Base-by-base conservation (phyloP, 1,140 invertebrate species). In the Brachionus paranguensis region DNA sequence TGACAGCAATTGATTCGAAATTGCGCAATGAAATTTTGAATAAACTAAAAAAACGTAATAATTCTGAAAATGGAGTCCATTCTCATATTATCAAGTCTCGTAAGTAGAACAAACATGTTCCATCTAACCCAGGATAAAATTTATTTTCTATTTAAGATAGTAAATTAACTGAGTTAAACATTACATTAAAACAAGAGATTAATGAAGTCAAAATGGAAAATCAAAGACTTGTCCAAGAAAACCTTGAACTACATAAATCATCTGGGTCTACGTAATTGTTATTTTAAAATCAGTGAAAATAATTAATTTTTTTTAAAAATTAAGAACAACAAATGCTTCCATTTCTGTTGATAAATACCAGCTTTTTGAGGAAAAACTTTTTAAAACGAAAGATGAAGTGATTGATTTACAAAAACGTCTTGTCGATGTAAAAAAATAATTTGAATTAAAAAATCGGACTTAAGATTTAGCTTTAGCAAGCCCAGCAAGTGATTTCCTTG, bases 401-500 rank as follows among this genome's bases (percentile, higher is more conserved):
- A 81, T 81, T 37, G 78, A 81, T 60, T 45, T 81, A 12, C 78
- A 81, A 27, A 81, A 81, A 33, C 27, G 33, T 43, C 20, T 81
- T 2, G 50, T 81, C 41, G 78, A 81, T 43, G 78, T 81, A 81
- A 81, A 47, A 37, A 6, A 37, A 37, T 37, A 37, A 37, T 37
- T 37, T 37, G 33, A 37, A 47, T 47, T 11, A 47, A 11, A 11
- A 47, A 47, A 47, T 47, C 14, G 12, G 45, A 47, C 20, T 53
- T 29, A n/a, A 14, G 17, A 24, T 29, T 53, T 24, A 20, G 14
- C 41, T 29, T 14, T 37, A 90, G 90, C 95, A 96, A 91, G 92
- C 95, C 0, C 95, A 97, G 88, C 93, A 95, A 90, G 94, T 98
- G 84, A 94, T 97, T 65, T 95, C 95, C 88, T 90, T 98, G 2